phyloP scores from a whole-genome alignment of 1,140 invertebrate genomes.

The Drosophila navojoa region DNA sequence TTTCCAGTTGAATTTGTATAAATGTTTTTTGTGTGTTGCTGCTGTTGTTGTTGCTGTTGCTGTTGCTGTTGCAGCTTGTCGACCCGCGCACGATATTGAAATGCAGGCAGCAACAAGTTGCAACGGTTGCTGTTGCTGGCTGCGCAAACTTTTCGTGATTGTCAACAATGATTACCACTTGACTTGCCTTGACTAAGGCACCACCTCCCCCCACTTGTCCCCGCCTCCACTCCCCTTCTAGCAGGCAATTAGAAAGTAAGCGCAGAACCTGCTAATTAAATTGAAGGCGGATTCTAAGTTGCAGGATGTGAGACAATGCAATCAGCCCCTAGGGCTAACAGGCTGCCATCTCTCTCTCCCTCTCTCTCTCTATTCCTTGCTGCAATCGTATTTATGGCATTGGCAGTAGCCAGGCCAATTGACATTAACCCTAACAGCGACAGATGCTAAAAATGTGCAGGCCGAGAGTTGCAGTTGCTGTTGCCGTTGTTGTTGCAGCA shows the following conservation, averaged over 20 bases:
- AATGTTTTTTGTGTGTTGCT: constrained; percentile 56
- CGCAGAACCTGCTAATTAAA: constrained; percentile 67
- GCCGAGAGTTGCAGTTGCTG: constrained; percentile 21
- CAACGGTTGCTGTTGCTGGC: constrained; percentile 31
- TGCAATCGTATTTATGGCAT: constrained; percentile 67
- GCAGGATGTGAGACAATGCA: constrained; percentile 48
- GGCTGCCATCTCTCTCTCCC: not conserved
- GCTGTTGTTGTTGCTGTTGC: constrained; percentile 22
- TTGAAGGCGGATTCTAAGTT: constrained; percentile 51
- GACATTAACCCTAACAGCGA: constrained; percentile 79
- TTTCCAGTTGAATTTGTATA: constrained; percentile 80
- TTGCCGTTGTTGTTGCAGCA: constrained; percentile 31
- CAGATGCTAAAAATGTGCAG: constrained; percentile 64
- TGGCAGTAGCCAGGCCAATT: constrained; percentile 60
- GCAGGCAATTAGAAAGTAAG: constrained; percentile 57
- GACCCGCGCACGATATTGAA: constrained; percentile 74
- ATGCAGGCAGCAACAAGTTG: constrained; percentile 62
- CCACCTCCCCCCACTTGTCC: not conserved
- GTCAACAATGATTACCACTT: constrained; percentile 78
- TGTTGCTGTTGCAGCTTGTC: constrained; percentile 49
- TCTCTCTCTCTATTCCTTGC: not conserved
- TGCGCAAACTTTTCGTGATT: constrained; percentile 66
- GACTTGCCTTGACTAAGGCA: constrained; percentile 54
- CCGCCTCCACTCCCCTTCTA: not conserved
- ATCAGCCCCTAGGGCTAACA: constrained; percentile 56